Percentiles rank a stretch among this genome's conserved stretches.
Evolutionary conservation across 2,113 vertebrate genomes (phyloP).

Genomic region (Pteruthius melanotis): DNA sequence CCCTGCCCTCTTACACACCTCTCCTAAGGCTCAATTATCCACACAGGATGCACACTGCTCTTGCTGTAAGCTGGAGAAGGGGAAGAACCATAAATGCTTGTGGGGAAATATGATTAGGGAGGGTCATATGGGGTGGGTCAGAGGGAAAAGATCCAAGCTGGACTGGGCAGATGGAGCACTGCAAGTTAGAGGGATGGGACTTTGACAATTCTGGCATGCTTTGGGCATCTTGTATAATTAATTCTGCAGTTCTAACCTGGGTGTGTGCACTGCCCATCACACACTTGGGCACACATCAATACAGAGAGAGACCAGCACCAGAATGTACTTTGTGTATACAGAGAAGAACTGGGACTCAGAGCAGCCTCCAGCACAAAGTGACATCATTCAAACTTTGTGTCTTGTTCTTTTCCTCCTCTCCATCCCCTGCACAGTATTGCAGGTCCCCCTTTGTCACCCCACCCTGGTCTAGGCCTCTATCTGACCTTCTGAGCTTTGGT

Average conservation of each 20-base stretch:
- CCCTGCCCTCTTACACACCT: not conserved
- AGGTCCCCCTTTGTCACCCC: not conserved
- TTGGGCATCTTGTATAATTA: not conserved
- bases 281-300: not conserved
- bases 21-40: not conserved
- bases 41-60: not conserved
- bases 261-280: not conserved
- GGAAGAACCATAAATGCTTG: not conserved
- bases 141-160: not conserved
- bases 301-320: not conserved
- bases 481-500: not conserved
- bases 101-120: not conserved
- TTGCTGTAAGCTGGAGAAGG: not conserved
- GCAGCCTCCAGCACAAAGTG: not conserved
- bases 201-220: not conserved
- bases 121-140: not conserved
- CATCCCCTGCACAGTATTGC: not conserved
- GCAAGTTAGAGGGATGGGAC: not conserved
- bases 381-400: not conserved
- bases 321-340: not conserved
- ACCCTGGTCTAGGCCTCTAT: not conserved
- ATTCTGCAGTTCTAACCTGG: not conserved
- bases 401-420: not conserved
- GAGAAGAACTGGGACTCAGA: not conserved
- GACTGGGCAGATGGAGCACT: not conserved